Evolutionary conservation across 35 echinoderm and acorn worm genomes (phyloP).

Genomic region (Chiridota heheva): DNA sequence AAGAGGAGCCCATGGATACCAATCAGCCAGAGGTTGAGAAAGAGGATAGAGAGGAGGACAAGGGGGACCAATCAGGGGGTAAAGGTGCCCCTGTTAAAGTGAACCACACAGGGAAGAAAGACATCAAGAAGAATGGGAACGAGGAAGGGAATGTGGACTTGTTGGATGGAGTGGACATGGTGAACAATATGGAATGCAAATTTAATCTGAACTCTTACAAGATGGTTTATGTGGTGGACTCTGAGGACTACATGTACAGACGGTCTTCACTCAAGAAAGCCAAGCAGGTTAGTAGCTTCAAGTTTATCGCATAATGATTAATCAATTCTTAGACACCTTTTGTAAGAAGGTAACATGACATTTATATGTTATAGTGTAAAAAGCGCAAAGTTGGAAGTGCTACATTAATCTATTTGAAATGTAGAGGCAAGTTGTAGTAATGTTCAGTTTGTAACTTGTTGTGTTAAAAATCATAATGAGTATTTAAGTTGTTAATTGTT

Average conservation of each 20-base stretch:
- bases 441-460: background rate
- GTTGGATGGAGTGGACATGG: conserved; percentile 85
- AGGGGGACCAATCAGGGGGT: background rate
- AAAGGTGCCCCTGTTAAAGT: background rate
- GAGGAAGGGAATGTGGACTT: conserved; percentile 54
- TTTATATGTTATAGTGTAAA: background rate
- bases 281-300: conserved; percentile 60
- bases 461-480: background rate
- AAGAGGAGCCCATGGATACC: background rate
- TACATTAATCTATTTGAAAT: background rate
- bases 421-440: background rate
- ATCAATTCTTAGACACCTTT: background rate
- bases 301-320: background rate
- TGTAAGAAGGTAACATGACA: background rate
- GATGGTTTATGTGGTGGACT: conserved; percentile 99
- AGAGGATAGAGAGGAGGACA: conserved; percentile 1
- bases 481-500: background rate
- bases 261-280: conserved; percentile 92
- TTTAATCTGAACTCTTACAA: conserved; percentile 99
- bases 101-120: conserved; percentile 15
- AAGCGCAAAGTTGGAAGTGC: background rate
- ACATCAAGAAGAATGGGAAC: background rate
- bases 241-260: conserved; percentile 99
- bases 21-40: background rate
- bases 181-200: conserved; percentile 99